A percentile compares a stretch with the other conserved stretches of the same genome.
Conservation (phyloP, 2,888 invertebrate species). For the Lepidocyrtinus sp. region DNA sequence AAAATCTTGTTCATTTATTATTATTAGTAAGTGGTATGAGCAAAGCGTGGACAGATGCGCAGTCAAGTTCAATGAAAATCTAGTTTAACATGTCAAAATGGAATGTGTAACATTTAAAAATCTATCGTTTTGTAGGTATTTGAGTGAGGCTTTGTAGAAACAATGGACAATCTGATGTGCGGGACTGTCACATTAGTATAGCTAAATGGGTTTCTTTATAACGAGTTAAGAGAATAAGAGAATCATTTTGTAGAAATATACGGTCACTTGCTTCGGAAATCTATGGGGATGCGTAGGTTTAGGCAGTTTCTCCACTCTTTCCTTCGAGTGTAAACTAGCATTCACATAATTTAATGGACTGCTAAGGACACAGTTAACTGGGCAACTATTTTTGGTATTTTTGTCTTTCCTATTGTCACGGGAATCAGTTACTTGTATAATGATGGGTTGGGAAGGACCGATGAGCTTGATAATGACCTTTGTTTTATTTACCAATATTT, state of each 20-base stretch:
- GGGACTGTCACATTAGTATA: constrained; percentile 15
- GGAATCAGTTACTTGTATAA: background rate
- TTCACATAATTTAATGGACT: background rate
- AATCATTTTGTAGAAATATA: constrained; percentile 2
- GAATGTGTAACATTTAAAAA: constrained; percentile 43
- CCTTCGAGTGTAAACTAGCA: background rate
- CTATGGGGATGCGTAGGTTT: background rate
- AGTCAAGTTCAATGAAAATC: constrained; percentile 57
- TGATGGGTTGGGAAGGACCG: background rate
- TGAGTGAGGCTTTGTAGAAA: constrained; percentile 1
- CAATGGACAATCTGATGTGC: constrained; percentile 16
- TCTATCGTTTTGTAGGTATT: constrained; percentile 5
- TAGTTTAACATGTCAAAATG: constrained; percentile 58
- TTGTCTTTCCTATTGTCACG: background rate
- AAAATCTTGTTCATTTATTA: constrained; percentile 22
- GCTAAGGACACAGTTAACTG: background rate
- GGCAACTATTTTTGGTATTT: constrained; percentile 11
- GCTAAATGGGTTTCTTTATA: constrained; percentile 15
- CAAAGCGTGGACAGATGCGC: constrained; percentile 34
- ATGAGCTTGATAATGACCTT: background rate
- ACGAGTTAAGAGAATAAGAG: background rate
- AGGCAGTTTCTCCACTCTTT: background rate
- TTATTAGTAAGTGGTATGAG: constrained; percentile 12
- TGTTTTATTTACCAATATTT: constrained; percentile 1
- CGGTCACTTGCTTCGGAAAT: background rate